Conservation (phyloP, 2,113 vertebrate genomes). For the Plecotus auritus region DNA sequence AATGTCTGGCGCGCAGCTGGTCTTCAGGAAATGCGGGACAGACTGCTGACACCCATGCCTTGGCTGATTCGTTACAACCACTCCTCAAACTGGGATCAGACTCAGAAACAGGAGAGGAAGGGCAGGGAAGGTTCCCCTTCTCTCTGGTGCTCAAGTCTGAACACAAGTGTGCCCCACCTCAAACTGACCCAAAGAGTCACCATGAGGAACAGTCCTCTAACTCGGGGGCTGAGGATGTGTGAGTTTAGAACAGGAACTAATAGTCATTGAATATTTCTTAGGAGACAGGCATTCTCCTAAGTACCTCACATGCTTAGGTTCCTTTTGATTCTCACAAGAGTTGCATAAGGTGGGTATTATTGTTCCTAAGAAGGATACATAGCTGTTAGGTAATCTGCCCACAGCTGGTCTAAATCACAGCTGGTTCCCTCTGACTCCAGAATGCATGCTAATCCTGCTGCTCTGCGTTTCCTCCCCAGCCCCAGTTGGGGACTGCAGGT, state of each 20-base stretch:
- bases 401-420: background rate
- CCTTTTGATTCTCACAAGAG: background rate
- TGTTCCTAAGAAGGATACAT: background rate
- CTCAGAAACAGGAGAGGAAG: background rate
- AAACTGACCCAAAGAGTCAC: background rate
- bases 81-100: background rate
- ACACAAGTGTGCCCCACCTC: background rate
- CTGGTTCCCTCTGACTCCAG: background rate
- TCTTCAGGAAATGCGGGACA: background rate
- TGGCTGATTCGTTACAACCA: background rate
- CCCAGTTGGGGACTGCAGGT: background rate
- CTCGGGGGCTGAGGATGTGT: accelerated
- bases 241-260: background rate
- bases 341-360: too few species aligned
- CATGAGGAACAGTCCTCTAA: too few species aligned
- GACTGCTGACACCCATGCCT: too few species aligned
- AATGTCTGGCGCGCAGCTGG: background rate
- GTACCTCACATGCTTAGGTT: background rate
- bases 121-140: background rate
- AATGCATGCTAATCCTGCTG: accelerated
- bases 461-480: background rate
- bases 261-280: background rate
- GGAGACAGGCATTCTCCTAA: background rate
- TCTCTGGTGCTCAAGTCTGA: background rate
- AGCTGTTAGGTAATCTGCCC: background rate